phyloP scores from a whole-genome alignment of 2,888 invertebrate genomes.

The Monopis laevigella region DNA sequence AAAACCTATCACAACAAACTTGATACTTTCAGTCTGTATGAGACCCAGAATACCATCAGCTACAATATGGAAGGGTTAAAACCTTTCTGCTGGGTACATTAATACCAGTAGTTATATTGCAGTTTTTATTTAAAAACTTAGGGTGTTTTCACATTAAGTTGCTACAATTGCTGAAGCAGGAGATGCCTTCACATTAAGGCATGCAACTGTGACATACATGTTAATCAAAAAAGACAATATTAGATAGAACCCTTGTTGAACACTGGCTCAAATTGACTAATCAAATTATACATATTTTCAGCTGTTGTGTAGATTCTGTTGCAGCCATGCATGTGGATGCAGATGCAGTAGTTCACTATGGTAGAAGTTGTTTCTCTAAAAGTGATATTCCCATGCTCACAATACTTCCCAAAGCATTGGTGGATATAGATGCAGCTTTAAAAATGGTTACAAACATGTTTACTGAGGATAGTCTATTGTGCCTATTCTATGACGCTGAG shows the following conservation, averaged over 20 bases:
- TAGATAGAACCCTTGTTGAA: neutral
- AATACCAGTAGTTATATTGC: too few species aligned
- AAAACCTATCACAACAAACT: too few species aligned
- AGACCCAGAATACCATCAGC: too few species aligned
- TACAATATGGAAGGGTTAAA: too few species aligned
- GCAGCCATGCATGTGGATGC: conserved; percentile 88
- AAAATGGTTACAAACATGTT: conserved; percentile 31
- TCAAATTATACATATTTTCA: conserved; percentile 37
- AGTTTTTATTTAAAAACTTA: too few species aligned
- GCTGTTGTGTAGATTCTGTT: conserved; percentile 91
- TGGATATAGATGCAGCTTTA: conserved; percentile 58
- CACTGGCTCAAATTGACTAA: neutral
- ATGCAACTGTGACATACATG: conserved; percentile 84
- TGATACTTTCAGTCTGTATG: too few species aligned
- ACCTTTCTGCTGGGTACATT: too few species aligned
- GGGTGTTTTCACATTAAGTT: too few species aligned
- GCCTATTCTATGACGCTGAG: conserved; percentile 74
- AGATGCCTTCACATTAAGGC: too few species aligned
- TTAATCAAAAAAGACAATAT: neutral
- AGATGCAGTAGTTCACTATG: conserved; percentile 91
- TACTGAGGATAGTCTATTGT: conserved; percentile 43
- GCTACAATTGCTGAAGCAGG: too few species aligned
- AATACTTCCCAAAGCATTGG: conserved; percentile 70
- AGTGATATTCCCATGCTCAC: conserved; percentile 79
- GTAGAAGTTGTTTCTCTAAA: conserved; percentile 86